Percentiles rank a stretch among this genome's conserved stretches.
Conservation (phyloP, 2,797 vertebrate species). For the Channallabes apus region DNA sequence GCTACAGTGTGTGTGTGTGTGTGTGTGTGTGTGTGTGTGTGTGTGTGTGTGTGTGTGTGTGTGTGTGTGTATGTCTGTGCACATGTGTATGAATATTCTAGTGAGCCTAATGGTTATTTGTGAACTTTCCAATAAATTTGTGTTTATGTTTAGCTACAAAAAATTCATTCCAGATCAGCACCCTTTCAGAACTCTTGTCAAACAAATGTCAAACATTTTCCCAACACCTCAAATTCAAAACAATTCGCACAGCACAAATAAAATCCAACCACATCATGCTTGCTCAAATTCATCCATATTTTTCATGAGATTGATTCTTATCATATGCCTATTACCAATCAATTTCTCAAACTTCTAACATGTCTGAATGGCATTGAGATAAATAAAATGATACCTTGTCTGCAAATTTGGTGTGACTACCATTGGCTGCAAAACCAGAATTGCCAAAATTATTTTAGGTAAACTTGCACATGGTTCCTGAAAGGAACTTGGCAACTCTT, state of each 20-base stretch:
- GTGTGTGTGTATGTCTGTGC: constrained; percentile 1
- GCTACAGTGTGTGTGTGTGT: neutral
- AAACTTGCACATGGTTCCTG: too few species aligned
- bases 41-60: constrained; percentile 1
- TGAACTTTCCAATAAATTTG: constrained; percentile 21
- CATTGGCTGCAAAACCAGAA: too few species aligned
- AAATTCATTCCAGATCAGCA: constrained; percentile 12
- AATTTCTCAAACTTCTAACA: neutral
- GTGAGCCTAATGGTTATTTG: constrained; percentile 8
- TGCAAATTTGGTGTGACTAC: neutral
- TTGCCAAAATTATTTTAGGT: too few species aligned
- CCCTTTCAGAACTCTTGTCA: constrained; percentile 1
- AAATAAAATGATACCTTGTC: neutral
- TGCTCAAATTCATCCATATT: neutral
- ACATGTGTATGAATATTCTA: neutral
- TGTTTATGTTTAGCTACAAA: constrained; percentile 31
- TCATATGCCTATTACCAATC: neutral
- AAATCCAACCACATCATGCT: neutral
- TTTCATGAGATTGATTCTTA: neutral
- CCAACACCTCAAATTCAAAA: constrained; percentile 9
- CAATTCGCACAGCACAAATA: neutral
- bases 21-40: neutral
- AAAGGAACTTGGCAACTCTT: too few species aligned
- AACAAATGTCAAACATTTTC: constrained; percentile 2
- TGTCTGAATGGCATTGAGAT: neutral